Conservation (phyloP, 2,797 vertebrate genomes). For the Danio albolineatus region DNA sequence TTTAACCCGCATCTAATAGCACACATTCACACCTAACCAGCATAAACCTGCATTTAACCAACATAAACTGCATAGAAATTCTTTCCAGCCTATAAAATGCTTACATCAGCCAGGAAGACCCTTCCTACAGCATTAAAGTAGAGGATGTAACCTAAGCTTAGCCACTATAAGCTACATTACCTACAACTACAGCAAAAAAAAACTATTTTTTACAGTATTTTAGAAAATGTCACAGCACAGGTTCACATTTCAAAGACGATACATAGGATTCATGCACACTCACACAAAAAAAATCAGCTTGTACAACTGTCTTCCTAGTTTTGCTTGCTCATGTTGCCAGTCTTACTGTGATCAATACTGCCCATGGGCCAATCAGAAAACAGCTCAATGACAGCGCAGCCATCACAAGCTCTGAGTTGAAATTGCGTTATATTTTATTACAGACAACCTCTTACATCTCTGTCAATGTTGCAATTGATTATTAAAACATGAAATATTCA, state of each 20-base stretch:
- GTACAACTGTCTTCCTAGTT: not conserved
- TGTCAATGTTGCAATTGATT: conserved; percentile 53
- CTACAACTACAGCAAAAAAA: not conserved
- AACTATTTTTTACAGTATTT: not conserved
- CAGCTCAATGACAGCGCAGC: conserved; percentile 21
- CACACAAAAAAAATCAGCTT: not conserved
- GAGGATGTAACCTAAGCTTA: not conserved
- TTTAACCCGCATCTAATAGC: too few relatives aligned
- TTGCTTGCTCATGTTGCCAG: conserved; percentile 14
- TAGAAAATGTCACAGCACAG: not conserved
- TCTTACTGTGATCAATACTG: conserved; percentile 18
- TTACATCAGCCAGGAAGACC: not conserved
- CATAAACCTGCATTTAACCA: not conserved
- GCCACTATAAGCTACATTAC: not conserved
- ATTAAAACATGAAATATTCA: conserved; percentile 58
- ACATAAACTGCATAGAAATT: not conserved
- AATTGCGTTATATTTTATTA: conserved; percentile 49
- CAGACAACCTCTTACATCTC: conserved; percentile 43
- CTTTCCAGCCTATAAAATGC: conserved; percentile 1
- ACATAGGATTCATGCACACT: not conserved
- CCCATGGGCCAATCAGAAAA: conserved; percentile 27
- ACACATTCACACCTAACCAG: too few relatives aligned
- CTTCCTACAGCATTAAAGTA: conserved; percentile 6
- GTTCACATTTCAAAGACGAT: conserved; percentile 1
- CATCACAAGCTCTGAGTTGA: conserved; percentile 36